Conservation (phyloP, 2,888 invertebrate genomes). For the Diabrotica balteata region DNA sequence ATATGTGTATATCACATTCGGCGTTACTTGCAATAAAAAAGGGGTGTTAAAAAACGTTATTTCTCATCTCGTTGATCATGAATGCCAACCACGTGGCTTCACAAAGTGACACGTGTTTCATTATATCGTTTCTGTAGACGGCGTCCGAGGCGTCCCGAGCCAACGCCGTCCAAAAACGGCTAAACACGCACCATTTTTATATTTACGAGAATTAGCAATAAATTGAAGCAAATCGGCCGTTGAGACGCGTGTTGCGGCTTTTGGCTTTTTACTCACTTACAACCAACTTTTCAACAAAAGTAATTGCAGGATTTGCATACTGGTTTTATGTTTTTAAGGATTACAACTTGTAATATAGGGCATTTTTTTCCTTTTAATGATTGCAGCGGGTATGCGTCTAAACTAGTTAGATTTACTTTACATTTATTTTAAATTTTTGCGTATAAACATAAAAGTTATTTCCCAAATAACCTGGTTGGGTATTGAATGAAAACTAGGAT, state of each 20-base stretch:
- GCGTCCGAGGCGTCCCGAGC: conserved; percentile 39
- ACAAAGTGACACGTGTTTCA: conserved; percentile 55
- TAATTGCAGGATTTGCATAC: conserved; percentile 39
- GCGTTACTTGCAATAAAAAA: conserved; percentile 34
- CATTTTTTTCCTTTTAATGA: no score
- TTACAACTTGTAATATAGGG: no score
- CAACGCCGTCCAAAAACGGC: conserved; percentile 51
- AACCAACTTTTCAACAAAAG: conserved; percentile 28
- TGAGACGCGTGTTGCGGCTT: conserved; percentile 58
- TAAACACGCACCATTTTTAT: conserved; percentile 53
- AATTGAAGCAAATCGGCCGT: conserved; percentile 59
- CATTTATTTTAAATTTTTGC: no score
- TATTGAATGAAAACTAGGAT: no score
- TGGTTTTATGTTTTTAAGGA: background rate
- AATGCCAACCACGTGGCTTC: conserved; percentile 56
- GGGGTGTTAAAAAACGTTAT: conserved; percentile 60
- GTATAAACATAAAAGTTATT: no score
- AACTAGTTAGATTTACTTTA: no score
- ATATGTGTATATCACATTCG: conserved; percentile 26
- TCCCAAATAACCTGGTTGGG: no score
- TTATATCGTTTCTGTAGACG: conserved; percentile 50
- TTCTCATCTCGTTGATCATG: conserved; percentile 59
- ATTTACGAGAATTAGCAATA: conserved; percentile 60
- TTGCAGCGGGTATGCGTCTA: no score
- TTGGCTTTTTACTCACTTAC: conserved; percentile 33